Conservation (phyloP, 2,888 invertebrate species). For the Lasioglossum vierecki region DNA sequence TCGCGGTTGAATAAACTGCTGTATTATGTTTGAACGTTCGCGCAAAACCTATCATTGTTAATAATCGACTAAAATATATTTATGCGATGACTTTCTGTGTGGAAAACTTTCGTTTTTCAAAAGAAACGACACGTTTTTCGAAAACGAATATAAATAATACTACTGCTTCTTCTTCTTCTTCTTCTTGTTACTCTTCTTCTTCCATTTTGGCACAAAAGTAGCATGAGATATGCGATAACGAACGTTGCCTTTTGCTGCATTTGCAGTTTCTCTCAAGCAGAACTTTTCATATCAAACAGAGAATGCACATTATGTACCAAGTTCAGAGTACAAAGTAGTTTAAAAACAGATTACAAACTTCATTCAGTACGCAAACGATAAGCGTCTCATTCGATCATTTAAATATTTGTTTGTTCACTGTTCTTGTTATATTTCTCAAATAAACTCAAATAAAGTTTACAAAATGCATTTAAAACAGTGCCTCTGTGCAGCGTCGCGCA, state of each 20-base stretch:
- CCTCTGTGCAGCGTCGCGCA: neutral
- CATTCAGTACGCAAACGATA: constrained; percentile 23
- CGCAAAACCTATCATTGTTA: constrained; percentile 2
- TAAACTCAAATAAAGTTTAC: neutral
- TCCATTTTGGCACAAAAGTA: constrained; percentile 10
- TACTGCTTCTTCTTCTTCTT: constrained; percentile 15
- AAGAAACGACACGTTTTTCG: neutral
- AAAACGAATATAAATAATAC: neutral
- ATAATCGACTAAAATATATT: neutral
- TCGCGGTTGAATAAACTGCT: neutral
- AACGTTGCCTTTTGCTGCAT: constrained; percentile 40
- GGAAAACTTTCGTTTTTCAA: neutral
- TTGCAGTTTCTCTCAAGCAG: constrained; percentile 31
- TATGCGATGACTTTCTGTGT: neutral
- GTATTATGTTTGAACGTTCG: neutral
- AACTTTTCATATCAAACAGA: constrained; percentile 48
- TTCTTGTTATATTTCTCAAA: neutral
- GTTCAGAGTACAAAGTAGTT: constrained; percentile 53
- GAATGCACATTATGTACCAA: constrained; percentile 40
- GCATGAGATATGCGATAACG: constrained; percentile 14
- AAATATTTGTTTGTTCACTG: neutral
- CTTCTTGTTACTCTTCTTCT: neutral
- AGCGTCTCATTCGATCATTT: neutral
- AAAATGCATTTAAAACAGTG: neutral
- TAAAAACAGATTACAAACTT: constrained; percentile 35